phyloP scores from a whole-genome alignment of 2,888 invertebrate species.

The Eupithecia abbreviata region DNA sequence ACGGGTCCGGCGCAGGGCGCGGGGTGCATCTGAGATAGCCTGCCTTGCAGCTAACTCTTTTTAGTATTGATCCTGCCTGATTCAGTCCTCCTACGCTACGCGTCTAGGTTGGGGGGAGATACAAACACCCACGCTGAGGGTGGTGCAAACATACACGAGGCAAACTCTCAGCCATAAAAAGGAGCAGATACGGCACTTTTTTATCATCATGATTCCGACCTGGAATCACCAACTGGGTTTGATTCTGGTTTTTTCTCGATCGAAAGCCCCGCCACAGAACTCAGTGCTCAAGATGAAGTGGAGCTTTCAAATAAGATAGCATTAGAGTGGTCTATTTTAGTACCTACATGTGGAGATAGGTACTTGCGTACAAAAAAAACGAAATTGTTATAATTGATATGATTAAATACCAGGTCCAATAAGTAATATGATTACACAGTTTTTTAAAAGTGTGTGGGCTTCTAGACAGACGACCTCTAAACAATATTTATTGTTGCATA shows the following conservation, averaged over 20 bases:
- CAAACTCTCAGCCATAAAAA: background rate
- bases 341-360: too few relatives aligned
- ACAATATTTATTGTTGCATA: too few relatives aligned
- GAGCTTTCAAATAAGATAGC: too few relatives aligned
- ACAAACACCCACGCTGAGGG: background rate
- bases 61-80: constrained; percentile 3
- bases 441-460: too few relatives aligned
- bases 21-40: background rate
- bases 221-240: background rate
- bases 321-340: too few relatives aligned
- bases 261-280: background rate
- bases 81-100: background rate
- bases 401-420: too few relatives aligned
- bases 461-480: too few relatives aligned
- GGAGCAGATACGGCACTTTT: background rate
- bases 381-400: too few relatives aligned
- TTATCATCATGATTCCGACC: background rate
- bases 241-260: background rate
- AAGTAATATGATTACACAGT: too few relatives aligned
- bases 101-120: background rate
- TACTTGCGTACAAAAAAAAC: too few relatives aligned
- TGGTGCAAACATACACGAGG: background rate
- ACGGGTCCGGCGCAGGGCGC: constrained; percentile 2
- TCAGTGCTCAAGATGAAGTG: too few relatives aligned
- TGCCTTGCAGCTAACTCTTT: background rate